phyloP scores from a whole-genome alignment of 2,113 vertebrate genomes.

The Serinus canaria region DNA sequence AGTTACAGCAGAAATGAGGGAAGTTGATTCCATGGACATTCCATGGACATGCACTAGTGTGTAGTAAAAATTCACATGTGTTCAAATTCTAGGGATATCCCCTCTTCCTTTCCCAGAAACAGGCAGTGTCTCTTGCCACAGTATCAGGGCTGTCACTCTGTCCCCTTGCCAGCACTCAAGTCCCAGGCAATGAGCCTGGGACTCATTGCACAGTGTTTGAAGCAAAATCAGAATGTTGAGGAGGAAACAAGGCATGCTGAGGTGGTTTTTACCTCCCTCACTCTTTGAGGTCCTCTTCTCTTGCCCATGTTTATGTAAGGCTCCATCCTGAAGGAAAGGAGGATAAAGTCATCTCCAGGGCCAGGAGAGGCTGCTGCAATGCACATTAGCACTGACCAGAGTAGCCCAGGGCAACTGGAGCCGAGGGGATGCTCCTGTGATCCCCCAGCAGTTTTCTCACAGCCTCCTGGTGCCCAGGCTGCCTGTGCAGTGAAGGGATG shows the following conservation, averaged over 20 bases:
- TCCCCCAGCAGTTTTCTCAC: not conserved
- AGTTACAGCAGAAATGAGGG: not conserved
- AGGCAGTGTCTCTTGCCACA: not conserved
- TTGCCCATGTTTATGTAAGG: not conserved
- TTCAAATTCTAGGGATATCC: not conserved
- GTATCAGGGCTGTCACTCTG: not conserved
- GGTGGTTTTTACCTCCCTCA: not conserved
- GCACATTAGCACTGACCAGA: not conserved
- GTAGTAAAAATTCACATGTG: accelerated
- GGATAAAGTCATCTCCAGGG: not conserved
- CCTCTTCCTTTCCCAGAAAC: not conserved
- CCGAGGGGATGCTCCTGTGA: not conserved
- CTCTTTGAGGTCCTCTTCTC: not conserved
- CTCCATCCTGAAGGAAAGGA: not conserved
- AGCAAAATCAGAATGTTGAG: not conserved
- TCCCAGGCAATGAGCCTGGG: too few species aligned
- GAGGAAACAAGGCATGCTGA: not conserved
- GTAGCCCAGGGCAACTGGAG: not conserved
- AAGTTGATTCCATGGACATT: not conserved
- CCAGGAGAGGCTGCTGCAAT: not conserved
- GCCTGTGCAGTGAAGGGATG: not conserved
- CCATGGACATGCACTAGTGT: too few species aligned
- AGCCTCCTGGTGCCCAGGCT: not conserved
- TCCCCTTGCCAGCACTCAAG: not conserved
- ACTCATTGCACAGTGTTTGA: not conserved